Percentiles rank a stretch among this genome's conserved stretches.
phyloP scores from a whole-genome alignment of 2,113 vertebrate genomes.

The Notarius lentiginosus region DNA sequence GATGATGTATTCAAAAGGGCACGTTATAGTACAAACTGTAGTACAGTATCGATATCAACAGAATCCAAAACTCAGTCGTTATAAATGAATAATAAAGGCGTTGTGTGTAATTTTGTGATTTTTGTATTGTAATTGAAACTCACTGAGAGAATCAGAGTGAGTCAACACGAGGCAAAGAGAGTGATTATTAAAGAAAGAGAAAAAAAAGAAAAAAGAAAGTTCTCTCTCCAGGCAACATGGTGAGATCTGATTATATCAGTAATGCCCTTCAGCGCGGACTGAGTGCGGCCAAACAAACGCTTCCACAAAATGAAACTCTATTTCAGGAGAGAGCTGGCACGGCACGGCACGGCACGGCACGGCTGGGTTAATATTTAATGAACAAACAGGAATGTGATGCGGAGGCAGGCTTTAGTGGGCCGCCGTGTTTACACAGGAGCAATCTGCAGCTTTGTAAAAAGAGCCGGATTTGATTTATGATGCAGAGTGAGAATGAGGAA shows the following conservation, averaged over 20 bases:
- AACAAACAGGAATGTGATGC: conserved; percentile 57
- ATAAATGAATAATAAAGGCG: neutral
- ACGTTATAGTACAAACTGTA: neutral
- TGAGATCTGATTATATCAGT: conserved; percentile 47
- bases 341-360: conserved; percentile 45
- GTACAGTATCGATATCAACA: no score
- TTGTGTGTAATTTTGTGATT: neutral
- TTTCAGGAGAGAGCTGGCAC: conserved; percentile 57
- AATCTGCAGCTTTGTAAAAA: conserved; percentile 44
- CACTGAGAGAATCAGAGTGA: neutral
- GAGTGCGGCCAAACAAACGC: conserved; percentile 31
- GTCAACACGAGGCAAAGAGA: neutral
- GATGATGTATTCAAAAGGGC: neutral
- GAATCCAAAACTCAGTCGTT: neutral
- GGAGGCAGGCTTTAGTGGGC: conserved; percentile 33
- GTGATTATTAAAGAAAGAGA: neutral
- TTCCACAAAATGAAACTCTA: conserved; percentile 61
- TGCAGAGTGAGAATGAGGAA: neutral
- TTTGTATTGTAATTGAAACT: neutral
- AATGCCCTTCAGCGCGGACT: conserved; percentile 42
- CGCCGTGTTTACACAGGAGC: conserved; percentile 50
- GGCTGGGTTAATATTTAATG: conserved; percentile 64
- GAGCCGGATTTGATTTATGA: conserved; percentile 51
- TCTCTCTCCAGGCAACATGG: conserved; percentile 27
- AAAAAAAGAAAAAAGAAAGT: conserved; percentile 13